These are phyloP conservation scores for Nebria salina DNA, from an alignment of 2,888 invertebrate species.

Conservation along the genomic window DNA sequence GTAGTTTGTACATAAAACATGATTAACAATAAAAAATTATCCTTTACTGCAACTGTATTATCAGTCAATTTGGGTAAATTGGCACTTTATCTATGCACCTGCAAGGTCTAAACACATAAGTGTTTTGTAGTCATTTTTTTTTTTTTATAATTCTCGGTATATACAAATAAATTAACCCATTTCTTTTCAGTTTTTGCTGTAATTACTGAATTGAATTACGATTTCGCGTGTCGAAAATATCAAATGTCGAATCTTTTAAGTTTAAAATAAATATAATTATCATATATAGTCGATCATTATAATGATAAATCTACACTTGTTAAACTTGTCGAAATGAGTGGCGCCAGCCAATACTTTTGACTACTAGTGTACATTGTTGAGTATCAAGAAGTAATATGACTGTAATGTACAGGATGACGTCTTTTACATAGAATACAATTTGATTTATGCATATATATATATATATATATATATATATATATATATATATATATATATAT, in stretches of 20 bases:
- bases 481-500: too few species aligned
- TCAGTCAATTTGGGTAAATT: background rate
- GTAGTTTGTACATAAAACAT: background rate
- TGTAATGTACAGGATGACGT: background rate
- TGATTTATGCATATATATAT: too few species aligned
- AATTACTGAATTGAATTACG: background rate
- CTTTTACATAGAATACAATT: background rate
- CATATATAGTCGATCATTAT: background rate
- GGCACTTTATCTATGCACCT: background rate
- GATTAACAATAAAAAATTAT: background rate
- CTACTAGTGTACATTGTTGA: too few species aligned
- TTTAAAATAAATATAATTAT: background rate
- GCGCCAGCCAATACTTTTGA: too few species aligned
- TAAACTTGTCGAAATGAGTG: background rate
- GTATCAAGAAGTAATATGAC: too few species aligned
- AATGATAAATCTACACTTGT: background rate
- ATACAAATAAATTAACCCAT: background rate
- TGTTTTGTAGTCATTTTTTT: background rate
- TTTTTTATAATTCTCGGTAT: background rate
- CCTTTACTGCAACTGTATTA: background rate
- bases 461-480: too few species aligned
- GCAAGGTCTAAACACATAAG: background rate
- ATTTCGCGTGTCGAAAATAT: background rate
- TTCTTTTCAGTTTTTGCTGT: background rate
- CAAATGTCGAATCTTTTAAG: background rate